A percentile compares a stretch with the other conserved stretches of the same genome.
Conservation (phyloP, 2,113 vertebrate genomes). For the Diadophis punctatus region DNA sequence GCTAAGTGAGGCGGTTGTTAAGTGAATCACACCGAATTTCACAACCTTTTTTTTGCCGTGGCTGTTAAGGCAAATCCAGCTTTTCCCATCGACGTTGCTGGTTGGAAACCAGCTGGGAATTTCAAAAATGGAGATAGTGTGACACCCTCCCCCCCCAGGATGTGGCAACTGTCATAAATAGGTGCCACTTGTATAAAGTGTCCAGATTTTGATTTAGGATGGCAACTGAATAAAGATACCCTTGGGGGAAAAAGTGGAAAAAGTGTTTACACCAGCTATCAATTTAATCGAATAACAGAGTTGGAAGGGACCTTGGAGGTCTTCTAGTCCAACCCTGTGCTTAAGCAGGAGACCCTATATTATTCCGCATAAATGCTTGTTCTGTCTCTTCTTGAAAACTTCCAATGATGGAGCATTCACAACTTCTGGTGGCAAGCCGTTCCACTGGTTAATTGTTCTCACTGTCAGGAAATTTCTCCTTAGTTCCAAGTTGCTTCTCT, state of each 20-base stretch:
- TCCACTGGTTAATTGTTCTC: too few species aligned
- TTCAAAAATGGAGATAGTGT: not conserved
- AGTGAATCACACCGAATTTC: not conserved
- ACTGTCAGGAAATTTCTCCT: too few species aligned
- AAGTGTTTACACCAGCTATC: not conserved
- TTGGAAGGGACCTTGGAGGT: too few species aligned
- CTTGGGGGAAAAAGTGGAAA: not conserved
- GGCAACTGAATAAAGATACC: not conserved
- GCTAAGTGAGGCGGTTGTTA: not conserved
- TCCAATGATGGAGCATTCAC: not conserved
- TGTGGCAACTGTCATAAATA: not conserved
- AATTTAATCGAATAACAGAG: not conserved
- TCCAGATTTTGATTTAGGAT: not conserved
- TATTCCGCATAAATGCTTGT: not conserved
- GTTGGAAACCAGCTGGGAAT: not conserved
- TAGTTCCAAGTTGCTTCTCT: too few species aligned
- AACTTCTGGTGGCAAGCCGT: too few species aligned
- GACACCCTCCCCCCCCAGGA: too few species aligned
- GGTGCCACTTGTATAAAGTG: not conserved
- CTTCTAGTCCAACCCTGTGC: too few species aligned
- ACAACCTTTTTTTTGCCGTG: not conserved
- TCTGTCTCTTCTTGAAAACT: not conserved
- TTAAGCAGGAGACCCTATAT: not conserved
- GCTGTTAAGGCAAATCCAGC: not conserved
- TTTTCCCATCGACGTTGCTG: not conserved